Evolutionary conservation across 2,888 invertebrate genomes (phyloP).

Genomic region (Rhogogaster chlorosoma): DNA sequence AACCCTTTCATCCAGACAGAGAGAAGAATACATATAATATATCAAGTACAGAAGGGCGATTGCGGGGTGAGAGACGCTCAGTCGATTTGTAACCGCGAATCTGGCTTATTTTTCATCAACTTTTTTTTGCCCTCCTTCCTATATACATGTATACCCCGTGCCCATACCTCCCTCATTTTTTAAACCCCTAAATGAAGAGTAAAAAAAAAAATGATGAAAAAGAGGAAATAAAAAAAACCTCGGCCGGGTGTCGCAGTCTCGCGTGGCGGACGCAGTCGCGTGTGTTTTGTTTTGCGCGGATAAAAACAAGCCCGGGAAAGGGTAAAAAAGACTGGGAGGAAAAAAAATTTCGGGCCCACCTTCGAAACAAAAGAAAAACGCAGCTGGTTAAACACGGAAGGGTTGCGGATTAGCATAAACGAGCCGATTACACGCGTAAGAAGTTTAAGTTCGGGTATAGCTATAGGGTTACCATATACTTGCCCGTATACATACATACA

Average conservation of each 20-base stretch:
- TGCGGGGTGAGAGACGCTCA: slow-evolving; percentile 22
- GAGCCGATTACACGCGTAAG: slow-evolving; percentile 71
- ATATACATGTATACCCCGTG: background rate
- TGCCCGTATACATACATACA: background rate
- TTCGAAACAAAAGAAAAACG: slow-evolving; percentile 68
- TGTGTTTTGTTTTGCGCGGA: slow-evolving; percentile 46
- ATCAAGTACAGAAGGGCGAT: slow-evolving; percentile 37
- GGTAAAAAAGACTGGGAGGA: slow-evolving; percentile 35
- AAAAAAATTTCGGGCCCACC: slow-evolving; percentile 26
- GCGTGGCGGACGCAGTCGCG: slow-evolving; percentile 48
- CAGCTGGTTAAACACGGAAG: slow-evolving; percentile 76
- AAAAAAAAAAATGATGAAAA: slow-evolving; percentile 52
- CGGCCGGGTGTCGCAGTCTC: slow-evolving; percentile 29
- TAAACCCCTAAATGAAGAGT: slow-evolving; percentile 24
- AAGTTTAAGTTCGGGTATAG: slow-evolving; percentile 60
- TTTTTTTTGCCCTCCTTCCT: slow-evolving; percentile 54
- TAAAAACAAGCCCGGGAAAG: slow-evolving; percentile 51
- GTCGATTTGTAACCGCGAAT: slow-evolving; percentile 64
- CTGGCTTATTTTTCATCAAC: slow-evolving; percentile 58
- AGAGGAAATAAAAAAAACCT: slow-evolving; percentile 45
- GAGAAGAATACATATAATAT: slow-evolving; percentile 41
- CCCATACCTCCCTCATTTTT: background rate
- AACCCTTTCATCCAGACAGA: slow-evolving; percentile 47
- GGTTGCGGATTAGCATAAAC: slow-evolving; percentile 76
- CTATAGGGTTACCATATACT: slow-evolving; percentile 54